Base-by-base conservation (phyloP, 2,888 invertebrate genomes). In the Macrophya alboannulata region DNA sequence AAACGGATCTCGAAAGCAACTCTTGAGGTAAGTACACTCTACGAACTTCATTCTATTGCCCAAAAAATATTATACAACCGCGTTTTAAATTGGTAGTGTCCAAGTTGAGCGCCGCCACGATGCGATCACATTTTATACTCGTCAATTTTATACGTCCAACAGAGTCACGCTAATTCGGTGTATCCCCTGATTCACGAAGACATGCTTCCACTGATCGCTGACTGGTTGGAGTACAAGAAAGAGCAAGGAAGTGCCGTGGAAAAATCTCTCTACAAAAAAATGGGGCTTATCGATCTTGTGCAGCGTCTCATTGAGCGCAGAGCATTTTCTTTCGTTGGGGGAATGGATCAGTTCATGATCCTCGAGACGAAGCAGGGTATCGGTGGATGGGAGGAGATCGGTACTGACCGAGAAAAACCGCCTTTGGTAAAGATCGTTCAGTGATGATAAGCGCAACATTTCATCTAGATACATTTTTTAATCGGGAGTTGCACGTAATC, bases 171-270 rank as follows among this genome's bases (percentile, higher is more conserved):
- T 8, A 93, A 93, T 86, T 96, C 96, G 0, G 95, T 95, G 0
- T 97, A 97, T 91, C 96, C 97, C 0, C 87, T 97, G 3, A 94
- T 97, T 87, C 97, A 97, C 88, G 97, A 97, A 90, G 94, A 96
- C 81, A 95, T 95, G 10, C 87, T 97, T 4, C 92, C 95, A 1
- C 92, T 97, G 3, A 96, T 96, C 91, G 95, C 96, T 8, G 94
- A 95, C 86, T 97, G 96, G 92, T 93, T 97, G 84, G 95, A 96
- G 86, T 95, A 96, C 90, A 97, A 97, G 92, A 94, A 92, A 86
- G 94, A 94, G 86, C 86, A 90, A 51, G 93, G 93, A 12, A 95
- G 94, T 43, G 87, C 90, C 5, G 94, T 95, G 87, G 96, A 96
- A 89, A 95, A 94, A 84, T 92, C 94, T 0, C 90, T 96, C 37